phyloP scores from a whole-genome alignment of 2,888 invertebrate species.

The Trypoxylon attenuatum region DNA sequence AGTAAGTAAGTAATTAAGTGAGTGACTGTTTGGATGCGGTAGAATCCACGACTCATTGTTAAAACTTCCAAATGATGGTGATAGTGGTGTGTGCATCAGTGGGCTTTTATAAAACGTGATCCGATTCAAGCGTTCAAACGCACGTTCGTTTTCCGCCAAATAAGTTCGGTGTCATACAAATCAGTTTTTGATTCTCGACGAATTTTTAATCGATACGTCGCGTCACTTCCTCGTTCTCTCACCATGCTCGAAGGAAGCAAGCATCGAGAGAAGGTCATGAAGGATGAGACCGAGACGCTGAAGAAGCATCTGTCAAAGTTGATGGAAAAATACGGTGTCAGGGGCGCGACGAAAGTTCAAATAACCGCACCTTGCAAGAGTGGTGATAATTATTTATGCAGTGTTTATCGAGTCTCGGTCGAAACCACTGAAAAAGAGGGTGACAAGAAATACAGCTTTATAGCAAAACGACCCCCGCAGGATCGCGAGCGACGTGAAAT shows the following conservation, averaged over 20 bases:
- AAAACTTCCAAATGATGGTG: too few species aligned
- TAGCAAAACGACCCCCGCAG: slow-evolving; percentile 3
- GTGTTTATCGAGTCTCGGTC: not conserved
- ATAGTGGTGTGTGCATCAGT: too few species aligned
- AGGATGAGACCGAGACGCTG: not conserved
- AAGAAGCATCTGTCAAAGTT: not conserved
- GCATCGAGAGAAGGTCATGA: slow-evolving; percentile 22
- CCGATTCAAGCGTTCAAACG: too few species aligned
- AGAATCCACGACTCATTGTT: too few species aligned
- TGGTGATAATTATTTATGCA: not conserved
- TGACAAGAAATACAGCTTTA: not conserved
- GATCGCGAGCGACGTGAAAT: not conserved
- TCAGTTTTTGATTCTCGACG: too few species aligned
- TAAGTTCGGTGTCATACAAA: too few species aligned
- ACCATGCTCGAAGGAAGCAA: slow-evolving; percentile 29
- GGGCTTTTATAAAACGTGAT: too few species aligned
- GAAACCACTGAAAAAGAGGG: not conserved
- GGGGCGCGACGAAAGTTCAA: not conserved
- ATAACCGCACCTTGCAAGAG: not conserved
- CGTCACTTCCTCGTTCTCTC: too few species aligned
- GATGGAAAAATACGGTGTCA: not conserved
- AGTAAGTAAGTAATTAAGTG: too few species aligned
- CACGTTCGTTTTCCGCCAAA: too few species aligned
- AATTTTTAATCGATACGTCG: too few species aligned
- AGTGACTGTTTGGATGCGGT: too few species aligned